Conservation (phyloP, 2,113 vertebrate genomes). For the Sceloporus tristichus region DNA sequence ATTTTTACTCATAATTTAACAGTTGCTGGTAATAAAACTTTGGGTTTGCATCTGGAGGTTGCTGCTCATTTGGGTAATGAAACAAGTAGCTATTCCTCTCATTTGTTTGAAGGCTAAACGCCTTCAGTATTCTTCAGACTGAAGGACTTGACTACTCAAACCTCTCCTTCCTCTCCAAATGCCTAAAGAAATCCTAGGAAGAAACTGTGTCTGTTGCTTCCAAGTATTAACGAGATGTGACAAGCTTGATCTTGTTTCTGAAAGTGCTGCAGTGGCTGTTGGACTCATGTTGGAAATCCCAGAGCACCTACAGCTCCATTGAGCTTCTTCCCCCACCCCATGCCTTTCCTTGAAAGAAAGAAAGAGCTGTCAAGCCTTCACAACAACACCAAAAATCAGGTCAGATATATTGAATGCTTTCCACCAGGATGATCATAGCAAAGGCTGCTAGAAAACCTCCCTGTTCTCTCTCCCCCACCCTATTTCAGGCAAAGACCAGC, state of each 20-base stretch:
- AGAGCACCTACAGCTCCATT: constrained; percentile 1
- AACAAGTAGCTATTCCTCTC: constrained; percentile 19
- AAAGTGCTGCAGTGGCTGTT: neutral
- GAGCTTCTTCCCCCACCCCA: no score
- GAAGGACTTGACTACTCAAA: constrained; percentile 22
- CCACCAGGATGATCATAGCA: neutral
- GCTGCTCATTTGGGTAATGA: constrained; percentile 34
- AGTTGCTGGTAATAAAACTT: constrained; percentile 12
- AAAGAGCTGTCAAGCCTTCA: neutral
- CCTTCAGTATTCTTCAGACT: constrained; percentile 10
- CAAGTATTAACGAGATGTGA: neutral
- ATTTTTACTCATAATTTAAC: neutral
- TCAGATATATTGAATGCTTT: neutral
- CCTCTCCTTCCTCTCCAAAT: neutral
- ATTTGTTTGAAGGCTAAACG: constrained; percentile 24
- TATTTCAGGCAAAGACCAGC: neutral
- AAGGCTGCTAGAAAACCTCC: neutral
- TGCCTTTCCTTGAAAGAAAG: neutral
- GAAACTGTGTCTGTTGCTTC: constrained; percentile 30
- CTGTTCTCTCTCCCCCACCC: no score
- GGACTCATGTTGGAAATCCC: neutral
- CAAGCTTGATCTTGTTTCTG: neutral
- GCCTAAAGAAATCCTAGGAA: constrained; percentile 1
- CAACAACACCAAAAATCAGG: neutral
- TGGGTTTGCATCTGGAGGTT: constrained; percentile 38